Conservation (phyloP, 2,888 invertebrate species). For the Chrysotoxum bicinctum region DNA sequence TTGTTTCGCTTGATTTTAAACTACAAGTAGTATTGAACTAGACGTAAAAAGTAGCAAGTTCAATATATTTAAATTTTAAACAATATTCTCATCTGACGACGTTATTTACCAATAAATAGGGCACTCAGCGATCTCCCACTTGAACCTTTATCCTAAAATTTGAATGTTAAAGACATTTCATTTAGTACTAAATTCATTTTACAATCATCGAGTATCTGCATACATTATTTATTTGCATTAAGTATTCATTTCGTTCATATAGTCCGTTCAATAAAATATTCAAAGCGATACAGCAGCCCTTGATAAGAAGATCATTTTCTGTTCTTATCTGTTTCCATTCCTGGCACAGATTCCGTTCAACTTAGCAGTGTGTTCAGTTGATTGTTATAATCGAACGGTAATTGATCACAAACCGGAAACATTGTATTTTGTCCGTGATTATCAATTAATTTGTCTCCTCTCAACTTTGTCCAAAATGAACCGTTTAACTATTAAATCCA, state of each 20-base stretch:
- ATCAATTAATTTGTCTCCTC: not conserved
- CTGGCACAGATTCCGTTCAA: not conserved
- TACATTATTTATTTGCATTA: too few species aligned
- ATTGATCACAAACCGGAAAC: not conserved
- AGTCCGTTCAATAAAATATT: not conserved
- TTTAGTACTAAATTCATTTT: too few species aligned
- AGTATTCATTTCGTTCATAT: not conserved
- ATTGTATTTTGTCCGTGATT: not conserved
- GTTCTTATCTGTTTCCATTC: not conserved
- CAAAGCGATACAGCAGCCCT: not conserved
- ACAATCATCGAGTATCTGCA: too few species aligned
- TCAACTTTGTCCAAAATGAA: constrained; percentile 27
- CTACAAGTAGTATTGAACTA: too few species aligned
- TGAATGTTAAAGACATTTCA: too few species aligned
- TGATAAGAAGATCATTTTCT: constrained; percentile 26
- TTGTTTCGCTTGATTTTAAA: too few species aligned
- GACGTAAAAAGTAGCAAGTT: too few species aligned
- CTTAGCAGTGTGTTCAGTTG: constrained; percentile 23
- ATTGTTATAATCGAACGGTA: not conserved
- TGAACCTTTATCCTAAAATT: too few species aligned
- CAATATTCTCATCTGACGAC: too few species aligned
- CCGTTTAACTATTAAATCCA: constrained; percentile 21
- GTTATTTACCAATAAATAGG: too few species aligned
- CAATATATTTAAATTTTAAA: too few species aligned
- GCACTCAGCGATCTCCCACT: too few species aligned